phyloP scores from a whole-genome alignment of 2,888 invertebrate species.

The Drosophila setosimentum region DNA sequence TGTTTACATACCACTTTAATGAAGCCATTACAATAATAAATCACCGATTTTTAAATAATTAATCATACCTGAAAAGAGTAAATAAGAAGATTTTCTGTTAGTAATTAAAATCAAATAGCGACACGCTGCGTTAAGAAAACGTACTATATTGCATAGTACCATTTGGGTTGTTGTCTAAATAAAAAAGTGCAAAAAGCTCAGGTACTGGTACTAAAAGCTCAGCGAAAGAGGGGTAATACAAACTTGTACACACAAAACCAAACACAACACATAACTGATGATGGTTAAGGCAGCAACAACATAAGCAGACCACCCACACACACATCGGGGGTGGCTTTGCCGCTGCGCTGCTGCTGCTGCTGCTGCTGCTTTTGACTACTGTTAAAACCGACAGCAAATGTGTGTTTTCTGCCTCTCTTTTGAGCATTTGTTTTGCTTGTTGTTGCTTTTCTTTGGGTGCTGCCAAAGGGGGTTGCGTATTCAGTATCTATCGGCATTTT shows the following conservation, averaged over 20 bases:
- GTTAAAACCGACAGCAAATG: slow-evolving; percentile 39
- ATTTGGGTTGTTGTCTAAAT: slow-evolving; percentile 42
- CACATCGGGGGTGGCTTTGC: slow-evolving; percentile 54
- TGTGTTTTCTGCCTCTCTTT: slow-evolving; percentile 20
- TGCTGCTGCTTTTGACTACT: slow-evolving; percentile 28
- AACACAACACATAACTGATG: slow-evolving; percentile 19
- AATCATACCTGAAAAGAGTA: slow-evolving; percentile 51
- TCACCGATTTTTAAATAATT: background rate
- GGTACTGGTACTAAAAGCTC: slow-evolving; percentile 35
- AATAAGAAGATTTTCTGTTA: slow-evolving; percentile 10
- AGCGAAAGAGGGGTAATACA: slow-evolving; percentile 35
- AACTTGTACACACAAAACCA: slow-evolving; percentile 15
- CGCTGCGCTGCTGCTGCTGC: slow-evolving; percentile 24
- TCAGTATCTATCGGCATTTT: slow-evolving; percentile 78
- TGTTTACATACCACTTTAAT: slow-evolving; percentile 31
- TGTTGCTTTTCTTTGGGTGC: slow-evolving; percentile 43
- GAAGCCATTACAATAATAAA: slow-evolving; percentile 43
- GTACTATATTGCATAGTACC: background rate
- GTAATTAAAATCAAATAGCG: slow-evolving; percentile 12
- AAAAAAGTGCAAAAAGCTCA: slow-evolving; percentile 31
- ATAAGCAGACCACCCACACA: slow-evolving; percentile 37
- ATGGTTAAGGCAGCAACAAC: slow-evolving; percentile 29
- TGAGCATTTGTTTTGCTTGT: slow-evolving; percentile 56
- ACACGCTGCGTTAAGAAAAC: slow-evolving; percentile 2
- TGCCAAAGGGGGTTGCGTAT: slow-evolving; percentile 42